Percentiles rank a stretch among this genome's conserved stretches.
Conservation (phyloP, 2,113 vertebrate species). For the Craseonycteris thonglongyai region DNA sequence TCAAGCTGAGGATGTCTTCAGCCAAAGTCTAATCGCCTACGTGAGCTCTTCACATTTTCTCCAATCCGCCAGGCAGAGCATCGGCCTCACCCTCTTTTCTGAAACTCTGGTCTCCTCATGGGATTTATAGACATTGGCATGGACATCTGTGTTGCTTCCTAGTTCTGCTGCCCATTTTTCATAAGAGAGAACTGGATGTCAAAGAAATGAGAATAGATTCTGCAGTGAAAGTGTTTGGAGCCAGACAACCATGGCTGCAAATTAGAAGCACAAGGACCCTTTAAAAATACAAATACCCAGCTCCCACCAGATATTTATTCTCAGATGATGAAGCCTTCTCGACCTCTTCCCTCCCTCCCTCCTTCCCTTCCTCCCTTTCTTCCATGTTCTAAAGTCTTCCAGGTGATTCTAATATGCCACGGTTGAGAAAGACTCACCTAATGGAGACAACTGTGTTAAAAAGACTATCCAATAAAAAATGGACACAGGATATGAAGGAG, state of each 20-base stretch:
- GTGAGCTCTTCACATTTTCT: neutral
- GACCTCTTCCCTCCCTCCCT: neutral
- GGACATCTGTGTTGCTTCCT: neutral
- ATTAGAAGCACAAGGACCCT: neutral
- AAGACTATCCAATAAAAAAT: neutral
- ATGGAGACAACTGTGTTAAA: neutral
- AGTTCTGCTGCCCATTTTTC: constrained; percentile 9
- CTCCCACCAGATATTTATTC: neutral
- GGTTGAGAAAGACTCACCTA: neutral
- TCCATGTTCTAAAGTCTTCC: neutral
- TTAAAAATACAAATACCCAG: neutral
- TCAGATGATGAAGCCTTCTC: too few species aligned
- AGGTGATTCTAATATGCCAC: neutral
- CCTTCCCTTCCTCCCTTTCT: neutral
- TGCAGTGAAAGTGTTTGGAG: neutral
- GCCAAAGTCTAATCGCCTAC: neutral
- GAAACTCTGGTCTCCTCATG: neutral
- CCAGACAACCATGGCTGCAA: neutral
- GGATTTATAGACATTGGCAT: neutral
- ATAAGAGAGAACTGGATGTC: constrained; percentile 25
- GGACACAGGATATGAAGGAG: neutral
- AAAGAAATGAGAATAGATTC: neutral
- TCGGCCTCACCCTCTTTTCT: neutral
- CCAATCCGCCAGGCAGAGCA: neutral
- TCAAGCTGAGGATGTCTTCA: neutral